Evolutionary conservation across 1,140 invertebrate species (phyloP), one percentile per base, ranked within the genome.

Genomic region (Bactericera cockerelli): DNA sequence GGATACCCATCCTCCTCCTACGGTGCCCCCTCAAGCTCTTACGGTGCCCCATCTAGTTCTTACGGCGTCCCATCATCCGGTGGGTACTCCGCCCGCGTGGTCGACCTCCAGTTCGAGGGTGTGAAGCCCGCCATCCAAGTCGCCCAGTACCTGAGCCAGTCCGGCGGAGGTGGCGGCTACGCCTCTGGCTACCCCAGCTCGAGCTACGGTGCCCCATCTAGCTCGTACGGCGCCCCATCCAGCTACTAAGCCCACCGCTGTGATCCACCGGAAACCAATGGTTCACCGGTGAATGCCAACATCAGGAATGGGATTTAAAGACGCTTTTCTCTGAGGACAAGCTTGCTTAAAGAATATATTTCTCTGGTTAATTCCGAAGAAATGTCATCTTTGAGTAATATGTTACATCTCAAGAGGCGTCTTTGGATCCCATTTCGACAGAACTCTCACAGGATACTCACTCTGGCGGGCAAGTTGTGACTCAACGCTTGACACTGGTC

Each of bases 81-180:
- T n/a, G 22, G 53, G 1, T 77, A 77, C 69, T 67, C 70, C 28
- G 75, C 77, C 31, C 76, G 81, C 58, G 82, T 85, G 26, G 81
- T 84, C 56, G 84, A 82, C 57, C 79, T 86, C 70, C 79, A 83
- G 70, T 77, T 86, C 56, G 84, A 86, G 64, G 81, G 81, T 53
- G 80, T 86, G 69, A 81, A 82, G 67, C 83, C 84, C 63, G 83
- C 82, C 62, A 83, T 86, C 71, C 82, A 84, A 65, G 82, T 85
- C 53, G 82, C 82, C 19, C 81, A 85, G 66, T 84, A 79, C 75
- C 75, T 81, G 66, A 82, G 81, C 64, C 61, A 62, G 69, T 72
- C 71, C 28, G 62, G 68, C 61, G 66, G 65, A 66, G 62, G 62
- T 19, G 62, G 65, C 54, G 75, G 74, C 59, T 70, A 71, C 19